phyloP scores from a whole-genome alignment of 2,888 invertebrate genomes.

The Stenodema calcarata region DNA sequence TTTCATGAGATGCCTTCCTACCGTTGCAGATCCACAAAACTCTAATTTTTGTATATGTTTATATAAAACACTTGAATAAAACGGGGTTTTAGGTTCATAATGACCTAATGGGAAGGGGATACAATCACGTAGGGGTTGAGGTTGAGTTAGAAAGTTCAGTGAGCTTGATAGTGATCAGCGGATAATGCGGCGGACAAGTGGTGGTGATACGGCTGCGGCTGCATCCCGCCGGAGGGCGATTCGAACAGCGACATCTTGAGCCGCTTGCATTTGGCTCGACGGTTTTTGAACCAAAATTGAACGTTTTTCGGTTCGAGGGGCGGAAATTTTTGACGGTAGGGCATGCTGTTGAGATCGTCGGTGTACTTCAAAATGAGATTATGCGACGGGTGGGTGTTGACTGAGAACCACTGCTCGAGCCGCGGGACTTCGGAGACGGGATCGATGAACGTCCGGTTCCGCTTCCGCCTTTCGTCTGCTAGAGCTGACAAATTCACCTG shows the following conservation, averaged over 20 bases:
- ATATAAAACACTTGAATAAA: not conserved
- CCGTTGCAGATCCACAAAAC: not conserved
- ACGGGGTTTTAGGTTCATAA: not conserved
- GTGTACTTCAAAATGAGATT: constrained; percentile 97
- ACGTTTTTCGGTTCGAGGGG: constrained; percentile 98
- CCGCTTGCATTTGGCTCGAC: constrained; percentile 97
- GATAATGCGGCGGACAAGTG: constrained; percentile 55
- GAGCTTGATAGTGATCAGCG: constrained; percentile 55
- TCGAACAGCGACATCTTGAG: constrained; percentile 90
- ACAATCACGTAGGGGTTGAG: not conserved
- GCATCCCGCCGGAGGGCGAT: constrained; percentile 58
- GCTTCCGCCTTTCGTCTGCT: constrained; percentile 83
- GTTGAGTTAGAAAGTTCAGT: constrained; percentile 3
- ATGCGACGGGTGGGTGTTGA: constrained; percentile 98
- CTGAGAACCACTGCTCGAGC: constrained; percentile 93
- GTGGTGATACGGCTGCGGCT: constrained; percentile 55
- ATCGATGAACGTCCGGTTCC: constrained; percentile 98
- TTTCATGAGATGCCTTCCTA: not conserved
- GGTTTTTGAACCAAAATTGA: constrained; percentile 99
- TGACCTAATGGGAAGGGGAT: not conserved
- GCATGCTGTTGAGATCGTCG: constrained; percentile 94
- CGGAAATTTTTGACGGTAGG: constrained; percentile 97
- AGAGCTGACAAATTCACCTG: constrained; percentile 53
- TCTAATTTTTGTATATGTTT: not conserved
- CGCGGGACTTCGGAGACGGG: constrained; percentile 97